Conservation (phyloP, 2,888 invertebrate genomes). For the Hirtodrosophila histrioides region DNA sequence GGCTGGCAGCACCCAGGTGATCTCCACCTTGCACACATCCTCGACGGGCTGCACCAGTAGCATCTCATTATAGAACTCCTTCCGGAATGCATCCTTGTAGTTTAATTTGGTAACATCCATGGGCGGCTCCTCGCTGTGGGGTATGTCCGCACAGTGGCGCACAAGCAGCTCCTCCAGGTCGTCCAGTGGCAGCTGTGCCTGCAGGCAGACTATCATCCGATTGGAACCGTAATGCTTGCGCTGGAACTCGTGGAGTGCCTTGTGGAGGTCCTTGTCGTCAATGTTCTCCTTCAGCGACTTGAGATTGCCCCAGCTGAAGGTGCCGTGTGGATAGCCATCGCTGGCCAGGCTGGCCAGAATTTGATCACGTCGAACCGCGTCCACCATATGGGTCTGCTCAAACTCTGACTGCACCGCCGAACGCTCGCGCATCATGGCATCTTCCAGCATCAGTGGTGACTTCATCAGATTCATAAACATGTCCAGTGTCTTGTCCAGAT, state of each 20-base stretch:
- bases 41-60: constrained; percentile 91
- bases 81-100: constrained; percentile 77
- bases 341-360: constrained; percentile 89
- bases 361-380: constrained; percentile 91
- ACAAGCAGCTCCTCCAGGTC: constrained; percentile 82
- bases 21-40: constrained; percentile 88
- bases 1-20: constrained; percentile 83
- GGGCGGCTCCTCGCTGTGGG: constrained; percentile 87
- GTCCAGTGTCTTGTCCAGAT: constrained; percentile 91
- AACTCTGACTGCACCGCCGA: constrained; percentile 96
- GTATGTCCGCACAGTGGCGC: constrained; percentile 88
- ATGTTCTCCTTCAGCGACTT: constrained; percentile 89
- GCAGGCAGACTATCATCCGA: constrained; percentile 93
- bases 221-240: constrained; percentile 93
- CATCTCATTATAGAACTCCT: constrained; percentile 77
- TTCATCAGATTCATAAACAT: constrained; percentile 95
- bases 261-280: constrained; percentile 88
- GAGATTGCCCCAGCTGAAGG: constrained; percentile 94
- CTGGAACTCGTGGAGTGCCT: constrained; percentile 90
- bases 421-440: constrained; percentile 93
- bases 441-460: constrained; percentile 92
- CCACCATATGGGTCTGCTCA: constrained; percentile 90
- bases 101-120: constrained; percentile 86
- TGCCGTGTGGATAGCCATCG: constrained; percentile 88
- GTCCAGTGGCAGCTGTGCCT: constrained; percentile 85